Percentiles rank a stretch among this genome's conserved stretches.
phyloP scores from a whole-genome alignment of 2,113 vertebrate genomes.

The Strigops habroptila region DNA sequence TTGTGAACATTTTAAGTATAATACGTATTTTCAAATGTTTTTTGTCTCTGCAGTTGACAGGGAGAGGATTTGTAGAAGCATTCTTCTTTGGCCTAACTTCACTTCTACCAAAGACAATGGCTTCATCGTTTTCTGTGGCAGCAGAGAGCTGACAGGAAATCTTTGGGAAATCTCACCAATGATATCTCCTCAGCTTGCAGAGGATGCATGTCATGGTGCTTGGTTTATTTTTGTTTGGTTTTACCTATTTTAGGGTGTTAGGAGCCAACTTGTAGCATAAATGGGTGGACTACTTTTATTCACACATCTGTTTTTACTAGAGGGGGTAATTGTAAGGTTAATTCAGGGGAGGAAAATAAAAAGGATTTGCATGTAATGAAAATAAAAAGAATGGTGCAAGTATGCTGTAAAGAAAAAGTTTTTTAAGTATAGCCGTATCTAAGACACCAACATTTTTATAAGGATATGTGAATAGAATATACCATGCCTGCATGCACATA shows the following conservation, averaged over 20 bases:
- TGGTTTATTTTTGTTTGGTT: not conserved
- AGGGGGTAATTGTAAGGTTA: not conserved
- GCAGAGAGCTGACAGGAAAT: not conserved
- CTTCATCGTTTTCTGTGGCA: not conserved
- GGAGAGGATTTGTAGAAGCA: not conserved
- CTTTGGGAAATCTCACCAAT: not conserved
- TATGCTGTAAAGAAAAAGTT: not conserved
- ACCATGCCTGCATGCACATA: not conserved
- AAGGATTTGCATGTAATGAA: not conserved
- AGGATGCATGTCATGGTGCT: rapidly evolving
- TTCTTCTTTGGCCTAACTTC: not conserved
- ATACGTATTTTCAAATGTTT: not conserved
- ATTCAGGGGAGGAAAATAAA: not conserved
- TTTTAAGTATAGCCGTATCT: not conserved
- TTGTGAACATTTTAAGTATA: not conserved
- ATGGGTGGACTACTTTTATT: not conserved
- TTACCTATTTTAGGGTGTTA: not conserved
- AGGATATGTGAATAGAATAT: not conserved
- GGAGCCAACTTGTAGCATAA: not conserved
- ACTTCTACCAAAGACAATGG: not conserved
- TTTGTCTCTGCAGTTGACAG: not conserved
- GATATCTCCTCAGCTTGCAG: not conserved
- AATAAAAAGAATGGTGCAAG: not conserved
- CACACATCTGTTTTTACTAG: not conserved
- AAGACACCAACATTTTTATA: not conserved